These are phyloP conservation scores for Onthophagus taurus DNA, from an alignment of 1,140 invertebrate species.

Conservation along the genomic window DNA sequence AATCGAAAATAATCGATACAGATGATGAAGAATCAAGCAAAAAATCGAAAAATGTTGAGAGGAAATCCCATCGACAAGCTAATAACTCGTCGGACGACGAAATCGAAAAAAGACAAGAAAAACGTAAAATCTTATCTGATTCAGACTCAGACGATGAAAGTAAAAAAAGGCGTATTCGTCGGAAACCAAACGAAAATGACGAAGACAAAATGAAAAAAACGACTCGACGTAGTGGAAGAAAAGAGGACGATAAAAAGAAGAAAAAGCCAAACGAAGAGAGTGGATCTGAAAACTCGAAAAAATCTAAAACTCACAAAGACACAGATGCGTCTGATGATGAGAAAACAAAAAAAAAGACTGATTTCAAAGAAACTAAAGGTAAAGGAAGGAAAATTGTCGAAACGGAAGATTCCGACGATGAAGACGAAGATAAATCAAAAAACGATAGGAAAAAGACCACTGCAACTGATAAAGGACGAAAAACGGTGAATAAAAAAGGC, in stretches of 20 bases:
- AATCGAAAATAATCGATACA: constrained; percentile 17
- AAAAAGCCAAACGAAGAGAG: constrained; percentile 15
- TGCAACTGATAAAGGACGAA: constrained; percentile 15
- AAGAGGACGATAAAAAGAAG: constrained; percentile 14
- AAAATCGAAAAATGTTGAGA: constrained; percentile 35
- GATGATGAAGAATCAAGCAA: constrained; percentile 30
- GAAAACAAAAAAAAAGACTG: constrained; percentile 10
- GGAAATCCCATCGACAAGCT: constrained; percentile 35
- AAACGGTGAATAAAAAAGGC: constrained; percentile 16
- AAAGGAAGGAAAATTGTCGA: constrained; percentile 1
- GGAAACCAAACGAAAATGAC: constrained; percentile 9
- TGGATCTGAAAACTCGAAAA: too few relatives aligned
- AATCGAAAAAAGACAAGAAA: constrained; percentile 12
- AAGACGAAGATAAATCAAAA: constrained; percentile 20
- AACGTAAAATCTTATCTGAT: constrained; percentile 2
- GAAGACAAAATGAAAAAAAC: constrained; percentile 2
- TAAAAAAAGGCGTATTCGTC: too few relatives aligned
- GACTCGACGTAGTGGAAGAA: constrained; percentile 6
- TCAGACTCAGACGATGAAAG: constrained; percentile 3
- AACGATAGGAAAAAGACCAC: constrained; percentile 22
- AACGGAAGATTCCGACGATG: constrained; percentile 14
- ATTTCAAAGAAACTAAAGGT: constrained; percentile 7
- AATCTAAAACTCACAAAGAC: too few relatives aligned
- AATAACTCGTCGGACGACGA: constrained; percentile 11
- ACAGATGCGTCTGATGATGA: too few relatives aligned